Conservation (phyloP, 1,140 invertebrate genomes). For the Alviniconcha marisindica region DNA sequence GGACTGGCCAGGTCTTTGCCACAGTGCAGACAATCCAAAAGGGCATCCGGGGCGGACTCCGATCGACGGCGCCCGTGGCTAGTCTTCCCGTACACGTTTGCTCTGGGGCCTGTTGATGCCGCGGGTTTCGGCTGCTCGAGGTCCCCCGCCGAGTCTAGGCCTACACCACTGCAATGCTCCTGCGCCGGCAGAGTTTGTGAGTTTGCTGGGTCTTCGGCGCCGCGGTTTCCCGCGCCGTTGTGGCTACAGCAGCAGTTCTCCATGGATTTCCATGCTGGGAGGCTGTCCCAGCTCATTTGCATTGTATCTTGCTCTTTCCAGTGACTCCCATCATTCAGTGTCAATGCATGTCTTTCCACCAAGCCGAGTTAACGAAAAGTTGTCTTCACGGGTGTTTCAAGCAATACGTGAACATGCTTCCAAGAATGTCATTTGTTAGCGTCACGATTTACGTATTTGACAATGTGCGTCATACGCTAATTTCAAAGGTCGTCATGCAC, state of each 20-base stretch:
- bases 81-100: not conserved
- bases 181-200: not conserved
- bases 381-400: not conserved
- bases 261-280: not conserved
- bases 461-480: no score
- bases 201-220: not conserved
- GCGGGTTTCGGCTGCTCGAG: not conserved
- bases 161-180: not conserved
- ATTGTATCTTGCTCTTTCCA: no score
- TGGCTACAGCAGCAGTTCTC: not conserved
- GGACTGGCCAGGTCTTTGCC: not conserved
- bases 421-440: not conserved
- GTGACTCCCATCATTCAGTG: not conserved
- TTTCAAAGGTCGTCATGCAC: no score
- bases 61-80: constrained; percentile 4
- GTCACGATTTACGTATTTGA: not conserved
- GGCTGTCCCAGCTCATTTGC: not conserved
- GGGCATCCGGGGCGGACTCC: constrained; percentile 5
- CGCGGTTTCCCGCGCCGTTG: not conserved
- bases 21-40: constrained; percentile 33
- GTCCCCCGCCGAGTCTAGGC: no score
- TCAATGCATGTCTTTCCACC: not conserved
- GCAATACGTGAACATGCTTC: not conserved
- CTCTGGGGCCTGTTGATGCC: not conserved
- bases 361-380: not conserved